phyloP scores from a whole-genome alignment of 2,888 invertebrate genomes.

The Melanchra persicariae region DNA sequence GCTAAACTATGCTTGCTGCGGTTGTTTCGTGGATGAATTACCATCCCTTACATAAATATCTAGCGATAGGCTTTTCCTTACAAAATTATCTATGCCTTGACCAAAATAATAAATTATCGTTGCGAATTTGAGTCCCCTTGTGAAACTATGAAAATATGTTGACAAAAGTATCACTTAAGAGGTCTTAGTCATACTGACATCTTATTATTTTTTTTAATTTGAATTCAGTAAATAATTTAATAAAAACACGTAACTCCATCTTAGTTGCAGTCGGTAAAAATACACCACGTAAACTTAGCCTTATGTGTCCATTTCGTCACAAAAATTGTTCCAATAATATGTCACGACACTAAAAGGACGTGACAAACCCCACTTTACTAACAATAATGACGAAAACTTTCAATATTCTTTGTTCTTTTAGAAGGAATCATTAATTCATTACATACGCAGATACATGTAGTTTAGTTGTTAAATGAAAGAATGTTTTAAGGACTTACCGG shows the following conservation, averaged over 20 bases:
- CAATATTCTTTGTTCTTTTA: neutral
- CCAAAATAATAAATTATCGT: too few species aligned
- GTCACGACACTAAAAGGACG: constrained; percentile 2
- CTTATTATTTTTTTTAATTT: too few species aligned
- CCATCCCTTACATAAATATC: too few species aligned
- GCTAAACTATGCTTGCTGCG: neutral
- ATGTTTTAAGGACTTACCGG: too few species aligned
- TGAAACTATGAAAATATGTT: too few species aligned
- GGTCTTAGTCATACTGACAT: too few species aligned
- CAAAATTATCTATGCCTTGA: too few species aligned
- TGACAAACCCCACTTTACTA: neutral
- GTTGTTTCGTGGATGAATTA: too few species aligned
- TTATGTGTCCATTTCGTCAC: neutral
- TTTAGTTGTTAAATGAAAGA: neutral
- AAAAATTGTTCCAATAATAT: constrained; percentile 1
- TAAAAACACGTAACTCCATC: constrained; percentile 5
- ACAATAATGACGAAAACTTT: neutral
- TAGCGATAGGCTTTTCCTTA: too few species aligned
- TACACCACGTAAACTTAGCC: constrained; percentile 9
- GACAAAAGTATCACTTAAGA: too few species aligned
- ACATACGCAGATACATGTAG: neutral
- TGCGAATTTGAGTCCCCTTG: too few species aligned
- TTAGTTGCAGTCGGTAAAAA: constrained; percentile 10
- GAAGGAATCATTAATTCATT: neutral
- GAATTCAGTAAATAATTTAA: too few species aligned